A percentile compares a stretch with the other conserved stretches of the same genome.
These are phyloP conservation scores for Sebastes paucispinis DNA, from an alignment of 2,797 vertebrate species.

Conservation along the genomic window DNA sequence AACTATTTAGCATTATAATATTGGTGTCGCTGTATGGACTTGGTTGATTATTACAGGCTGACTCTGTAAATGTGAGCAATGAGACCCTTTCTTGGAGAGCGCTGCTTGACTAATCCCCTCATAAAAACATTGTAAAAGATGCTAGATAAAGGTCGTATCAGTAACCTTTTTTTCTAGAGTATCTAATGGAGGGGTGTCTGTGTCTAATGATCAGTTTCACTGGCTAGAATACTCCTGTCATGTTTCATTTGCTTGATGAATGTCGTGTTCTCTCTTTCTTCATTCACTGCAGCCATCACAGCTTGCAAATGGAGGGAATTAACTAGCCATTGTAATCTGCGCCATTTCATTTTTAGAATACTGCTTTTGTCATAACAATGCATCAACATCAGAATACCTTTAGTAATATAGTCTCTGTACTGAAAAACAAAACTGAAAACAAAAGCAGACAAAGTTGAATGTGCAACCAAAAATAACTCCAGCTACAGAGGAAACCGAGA, in stretches of 20 bases:
- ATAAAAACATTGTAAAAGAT: background rate
- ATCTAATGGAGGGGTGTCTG: background rate
- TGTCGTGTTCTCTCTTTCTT: background rate
- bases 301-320: slow-evolving; percentile 19
- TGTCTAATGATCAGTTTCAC: slow-evolving; percentile 27
- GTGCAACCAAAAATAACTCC: background rate
- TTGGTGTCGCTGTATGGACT: background rate
- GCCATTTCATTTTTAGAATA: slow-evolving; percentile 3
- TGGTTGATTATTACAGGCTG: background rate
- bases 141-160: background rate
- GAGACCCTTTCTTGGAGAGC: background rate
- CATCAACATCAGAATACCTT: background rate
- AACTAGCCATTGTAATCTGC: slow-evolving; percentile 17
- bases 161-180: background rate
- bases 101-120: background rate
- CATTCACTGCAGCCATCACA: background rate
- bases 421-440: slow-evolving; percentile 12
- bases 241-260: slow-evolving; percentile 45
- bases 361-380: background rate
- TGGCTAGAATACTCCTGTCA: slow-evolving; percentile 16
- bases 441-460: background rate
- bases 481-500: background rate
- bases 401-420: background rate
- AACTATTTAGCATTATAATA: background rate
- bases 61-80: background rate